phyloP scores from a whole-genome alignment of 2,797 vertebrate genomes.

The Carapus acus region DNA sequence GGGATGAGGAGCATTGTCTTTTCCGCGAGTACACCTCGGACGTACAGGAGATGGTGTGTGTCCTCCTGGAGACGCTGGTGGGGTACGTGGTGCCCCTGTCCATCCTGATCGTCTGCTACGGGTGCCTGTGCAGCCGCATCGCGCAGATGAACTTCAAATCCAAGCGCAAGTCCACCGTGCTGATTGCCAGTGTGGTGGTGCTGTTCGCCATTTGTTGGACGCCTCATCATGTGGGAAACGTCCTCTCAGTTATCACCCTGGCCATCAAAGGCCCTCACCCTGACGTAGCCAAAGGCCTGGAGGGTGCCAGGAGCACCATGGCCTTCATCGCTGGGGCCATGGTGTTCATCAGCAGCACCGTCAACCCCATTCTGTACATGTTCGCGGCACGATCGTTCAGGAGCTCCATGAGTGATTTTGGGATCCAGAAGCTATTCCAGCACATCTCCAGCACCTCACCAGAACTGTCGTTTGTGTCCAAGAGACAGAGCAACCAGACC shows the following conservation, averaged over 20 bases:
- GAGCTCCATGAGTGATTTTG: slow-evolving; percentile 71
- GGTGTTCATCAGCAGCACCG: slow-evolving; percentile 79
- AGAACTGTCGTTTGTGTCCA: slow-evolving; percentile 71
- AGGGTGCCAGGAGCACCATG: slow-evolving; percentile 51
- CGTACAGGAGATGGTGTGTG: slow-evolving; percentile 63
- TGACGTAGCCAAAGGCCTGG: slow-evolving; percentile 43
- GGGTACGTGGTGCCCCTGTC: slow-evolving; percentile 80
- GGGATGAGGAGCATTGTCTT: slow-evolving; percentile 56
- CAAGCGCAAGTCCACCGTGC: slow-evolving; percentile 73
- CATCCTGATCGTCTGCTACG: slow-evolving; percentile 76
- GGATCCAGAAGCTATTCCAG: slow-evolving; percentile 78
- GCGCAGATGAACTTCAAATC: slow-evolving; percentile 76
- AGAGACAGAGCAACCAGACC: slow-evolving; percentile 64
- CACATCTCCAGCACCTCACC: slow-evolving; percentile 76
- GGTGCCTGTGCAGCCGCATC: slow-evolving; percentile 76
- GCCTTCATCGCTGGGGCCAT: slow-evolving; percentile 75
- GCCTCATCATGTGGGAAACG: slow-evolving; percentile 79
- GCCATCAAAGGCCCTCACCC: slow-evolving; percentile 32
- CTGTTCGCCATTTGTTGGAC: slow-evolving; percentile 81
- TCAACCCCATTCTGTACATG: slow-evolving; percentile 84
- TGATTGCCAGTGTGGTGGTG: slow-evolving; percentile 77
- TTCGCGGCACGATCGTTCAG: slow-evolving; percentile 80
- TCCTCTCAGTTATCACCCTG: slow-evolving; percentile 68
- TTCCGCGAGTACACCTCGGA: slow-evolving; percentile 63
- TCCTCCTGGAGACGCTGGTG: slow-evolving; percentile 78